Evolutionary conservation across 2,797 vertebrate genomes (phyloP).

Genomic region (Argentina silus): DNA sequence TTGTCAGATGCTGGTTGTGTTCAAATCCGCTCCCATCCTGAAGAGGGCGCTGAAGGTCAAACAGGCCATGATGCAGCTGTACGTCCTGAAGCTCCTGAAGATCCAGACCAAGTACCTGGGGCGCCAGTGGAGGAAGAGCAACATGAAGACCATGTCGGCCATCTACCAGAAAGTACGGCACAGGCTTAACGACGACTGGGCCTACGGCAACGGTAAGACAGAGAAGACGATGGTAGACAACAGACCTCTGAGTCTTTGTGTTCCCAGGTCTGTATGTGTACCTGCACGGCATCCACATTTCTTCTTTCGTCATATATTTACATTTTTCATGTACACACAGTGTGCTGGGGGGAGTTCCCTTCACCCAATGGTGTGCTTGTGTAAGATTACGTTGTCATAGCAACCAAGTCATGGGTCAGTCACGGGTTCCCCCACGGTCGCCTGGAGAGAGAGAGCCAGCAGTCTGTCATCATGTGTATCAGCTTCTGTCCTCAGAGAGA

Average conservation of each 20-base stretch:
- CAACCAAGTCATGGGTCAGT: slow-evolving; percentile 52
- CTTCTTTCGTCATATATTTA: background rate
- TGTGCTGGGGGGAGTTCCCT: slow-evolving; percentile 1
- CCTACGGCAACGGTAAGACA: slow-evolving; percentile 90
- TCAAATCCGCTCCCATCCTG: slow-evolving; percentile 94
- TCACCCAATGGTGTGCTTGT: slow-evolving; percentile 6
- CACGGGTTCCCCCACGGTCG: slow-evolving; percentile 51
- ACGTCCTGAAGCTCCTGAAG: slow-evolving; percentile 93
- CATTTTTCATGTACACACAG: background rate
- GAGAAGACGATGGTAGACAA: background rate
- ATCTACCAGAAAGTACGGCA: slow-evolving; percentile 98
- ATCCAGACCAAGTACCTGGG: slow-evolving; percentile 97
- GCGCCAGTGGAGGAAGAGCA: slow-evolving; percentile 96
- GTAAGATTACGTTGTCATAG: slow-evolving; percentile 56
- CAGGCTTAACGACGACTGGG: slow-evolving; percentile 96
- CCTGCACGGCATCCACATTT: background rate
- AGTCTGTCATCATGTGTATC: slow-evolving; percentile 41
- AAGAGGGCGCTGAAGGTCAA: slow-evolving; percentile 95
- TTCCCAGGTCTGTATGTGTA: background rate
- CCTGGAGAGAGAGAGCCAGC: slow-evolving; percentile 36
- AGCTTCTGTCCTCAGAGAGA: background rate
- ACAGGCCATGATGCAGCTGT: slow-evolving; percentile 97
- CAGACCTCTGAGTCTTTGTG: background rate
- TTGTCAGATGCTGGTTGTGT: slow-evolving; percentile 93
- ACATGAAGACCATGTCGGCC: slow-evolving; percentile 99